Evolutionary conservation across 2,888 invertebrate genomes (phyloP), one percentile per base, ranked within the genome.

Genomic region (Lasius fuliginosus): DNA sequence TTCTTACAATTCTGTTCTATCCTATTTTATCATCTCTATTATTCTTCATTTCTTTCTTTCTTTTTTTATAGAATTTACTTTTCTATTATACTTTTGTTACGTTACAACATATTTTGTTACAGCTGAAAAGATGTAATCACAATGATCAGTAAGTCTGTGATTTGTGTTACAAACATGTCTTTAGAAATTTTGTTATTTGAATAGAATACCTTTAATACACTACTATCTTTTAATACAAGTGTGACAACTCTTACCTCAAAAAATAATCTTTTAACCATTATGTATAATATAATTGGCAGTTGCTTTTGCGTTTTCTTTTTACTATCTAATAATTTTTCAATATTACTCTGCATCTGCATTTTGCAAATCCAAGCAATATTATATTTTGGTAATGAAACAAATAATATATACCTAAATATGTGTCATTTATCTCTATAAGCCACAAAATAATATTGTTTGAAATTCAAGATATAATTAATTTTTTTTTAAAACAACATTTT

Each of bases 81-180:
- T 42, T 68, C 4, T 23, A 30, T 71, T 60, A 81, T 30, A 3
- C 23, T 69, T 79, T 23, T 0, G 11, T 69, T 79, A 79, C 12
- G 0, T 27, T 62, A 33, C 23, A 12, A 68, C 68, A 4, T 85
- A 36, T 87, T 84, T 49, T 91, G 87, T 94, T 93, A 88, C 93
- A 94, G 94, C 90, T 89, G 93, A 94, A 64, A 93, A 87, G 42
- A 36, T 86, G 40, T 94, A 88, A 88, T 84, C 76, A 42, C 76
- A 74, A 69, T 33, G 67, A 73, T 86, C 83, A 84, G 90, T 91
- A 91, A 92, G 92, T 91, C 81, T 53, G 53, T 30, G 65, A 49
- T 71, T 23, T 65, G 76, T 27, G 71, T 49, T 30, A 69, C 6
- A 23, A 46, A 36, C 86, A 6, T 23, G 15, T 40, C 49, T 9